Conservation (phyloP, 2,888 invertebrate species). For the Drosophila glabriapex region DNA sequence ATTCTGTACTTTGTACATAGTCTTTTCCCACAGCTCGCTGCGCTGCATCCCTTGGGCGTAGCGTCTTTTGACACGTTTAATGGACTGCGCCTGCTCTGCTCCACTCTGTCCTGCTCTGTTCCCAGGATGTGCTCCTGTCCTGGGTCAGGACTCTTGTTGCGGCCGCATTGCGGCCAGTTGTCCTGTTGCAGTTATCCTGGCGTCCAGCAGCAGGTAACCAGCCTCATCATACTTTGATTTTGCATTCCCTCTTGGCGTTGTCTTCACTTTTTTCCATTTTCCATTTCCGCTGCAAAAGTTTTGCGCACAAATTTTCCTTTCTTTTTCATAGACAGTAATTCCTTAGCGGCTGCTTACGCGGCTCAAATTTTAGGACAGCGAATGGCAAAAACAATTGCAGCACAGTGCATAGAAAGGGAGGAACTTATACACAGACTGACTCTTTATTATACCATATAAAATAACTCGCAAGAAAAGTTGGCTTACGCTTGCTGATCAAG, state of each 20-base stretch:
- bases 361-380: slow-evolving; percentile 40
- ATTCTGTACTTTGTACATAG: neutral
- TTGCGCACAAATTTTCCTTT: slow-evolving; percentile 12
- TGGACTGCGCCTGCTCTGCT: slow-evolving; percentile 55
- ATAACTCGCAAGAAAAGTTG: neutral
- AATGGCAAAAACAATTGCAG: slow-evolving; percentile 35
- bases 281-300: slow-evolving; percentile 20
- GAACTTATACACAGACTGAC: slow-evolving; percentile 9
- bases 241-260: slow-evolving; percentile 69
- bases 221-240: slow-evolving; percentile 71
- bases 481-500: neutral
- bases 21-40: slow-evolving; percentile 14
- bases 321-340: slow-evolving; percentile 38
- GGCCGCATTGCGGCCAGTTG: slow-evolving; percentile 65
- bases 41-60: slow-evolving; percentile 51
- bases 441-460: slow-evolving; percentile 3
- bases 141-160: slow-evolving; percentile 38
- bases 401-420: slow-evolving; percentile 7
- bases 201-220: slow-evolving; percentile 43
- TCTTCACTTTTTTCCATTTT: slow-evolving; percentile 33
- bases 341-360: slow-evolving; percentile 48
- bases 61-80: slow-evolving; percentile 76
- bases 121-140: neutral
- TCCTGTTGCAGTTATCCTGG: slow-evolving; percentile 14
- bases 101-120: neutral